These are phyloP conservation scores for Saccopteryx bilineata DNA, from an alignment of 2,113 vertebrate species.

Conservation along the genomic window DNA sequence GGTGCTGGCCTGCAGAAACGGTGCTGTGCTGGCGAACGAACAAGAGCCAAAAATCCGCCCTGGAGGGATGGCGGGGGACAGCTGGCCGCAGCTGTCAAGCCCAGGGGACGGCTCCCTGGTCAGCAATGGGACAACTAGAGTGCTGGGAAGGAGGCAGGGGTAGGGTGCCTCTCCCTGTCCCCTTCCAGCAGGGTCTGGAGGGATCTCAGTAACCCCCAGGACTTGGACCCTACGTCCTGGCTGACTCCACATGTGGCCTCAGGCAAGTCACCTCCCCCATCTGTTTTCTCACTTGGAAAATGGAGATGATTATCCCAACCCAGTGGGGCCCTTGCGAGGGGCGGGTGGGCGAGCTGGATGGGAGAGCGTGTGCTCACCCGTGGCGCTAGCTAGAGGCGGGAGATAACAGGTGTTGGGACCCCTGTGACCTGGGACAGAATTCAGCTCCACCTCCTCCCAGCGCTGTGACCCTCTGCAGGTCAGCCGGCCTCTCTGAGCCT, in stretches of 20 bases:
- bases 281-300: conserved; percentile 27
- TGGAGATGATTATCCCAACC: not conserved
- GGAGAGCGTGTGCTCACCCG: not conserved
- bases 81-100: not conserved
- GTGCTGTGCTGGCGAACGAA: conserved; percentile 17
- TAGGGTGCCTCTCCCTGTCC: not conserved
- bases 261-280: not conserved
- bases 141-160: not conserved
- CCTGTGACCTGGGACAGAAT: not conserved
- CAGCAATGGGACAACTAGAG: not conserved
- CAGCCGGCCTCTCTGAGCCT: not conserved
- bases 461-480: fast-evolving
- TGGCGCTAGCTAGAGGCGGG: not conserved
- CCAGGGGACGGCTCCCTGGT: not conserved
- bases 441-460: not conserved
- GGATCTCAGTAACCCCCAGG: not conserved
- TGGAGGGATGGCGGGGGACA: not conserved
- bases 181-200: not conserved
- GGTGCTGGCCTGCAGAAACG: not conserved
- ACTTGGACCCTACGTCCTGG: not conserved
- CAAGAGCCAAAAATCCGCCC: not conserved
- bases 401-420: not conserved
- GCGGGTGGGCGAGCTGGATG: not conserved
- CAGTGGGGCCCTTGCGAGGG: not conserved
- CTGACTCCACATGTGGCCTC: not conserved